Base-by-base conservation (phyloP, 2,888 invertebrate genomes). In the Trissonchulus latispiculum region DNA sequence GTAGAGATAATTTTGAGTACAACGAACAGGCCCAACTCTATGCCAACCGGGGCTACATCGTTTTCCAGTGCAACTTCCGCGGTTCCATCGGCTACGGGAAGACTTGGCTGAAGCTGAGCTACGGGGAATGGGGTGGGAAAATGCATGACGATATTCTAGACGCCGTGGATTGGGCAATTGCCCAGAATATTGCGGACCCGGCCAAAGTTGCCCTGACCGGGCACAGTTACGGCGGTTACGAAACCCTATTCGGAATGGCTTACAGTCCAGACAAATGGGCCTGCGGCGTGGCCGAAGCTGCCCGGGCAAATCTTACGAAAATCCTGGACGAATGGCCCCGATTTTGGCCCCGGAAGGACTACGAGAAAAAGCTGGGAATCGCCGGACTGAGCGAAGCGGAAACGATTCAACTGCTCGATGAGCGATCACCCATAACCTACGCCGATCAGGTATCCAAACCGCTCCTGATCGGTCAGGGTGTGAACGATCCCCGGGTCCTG, bases 121-220 rank as follows among this genome's bases (percentile, higher is more conserved):
- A 82, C 73, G 81, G 81, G 23, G 81, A 82, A 75, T 82, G 81
- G 81, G 81, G 81, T 37, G 70, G 80, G 8, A 36, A 31, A 74
- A 81, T 81, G 81, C 81, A 81, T 70, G 78, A 79, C 70, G 81
- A 81, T 70, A 76, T 82, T 18, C 74, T 82, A 36, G 81, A 82
- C 69, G 81, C 79, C 1, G 79, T 81, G 36, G 79, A 81, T 62
- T 81, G 80, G 72, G 78, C 78, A 1, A 77, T 80, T n/a, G 2
- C 36, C n/a, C 28, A 70, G 2, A 33, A 68, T 8, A 18, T 68
- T 8, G 28, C 68, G 8, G 3, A 32, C 33, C 66, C 71, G n/a
- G 62, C 23, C 18, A 3, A 31, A 70, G 69, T 72, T 3, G 72
- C 72, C 29, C 78, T 81, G 77, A 35, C 61, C 73, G 78, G 78